Base-by-base conservation (phyloP, 2,797 vertebrate species). In the Crax fasciolata region DNA sequence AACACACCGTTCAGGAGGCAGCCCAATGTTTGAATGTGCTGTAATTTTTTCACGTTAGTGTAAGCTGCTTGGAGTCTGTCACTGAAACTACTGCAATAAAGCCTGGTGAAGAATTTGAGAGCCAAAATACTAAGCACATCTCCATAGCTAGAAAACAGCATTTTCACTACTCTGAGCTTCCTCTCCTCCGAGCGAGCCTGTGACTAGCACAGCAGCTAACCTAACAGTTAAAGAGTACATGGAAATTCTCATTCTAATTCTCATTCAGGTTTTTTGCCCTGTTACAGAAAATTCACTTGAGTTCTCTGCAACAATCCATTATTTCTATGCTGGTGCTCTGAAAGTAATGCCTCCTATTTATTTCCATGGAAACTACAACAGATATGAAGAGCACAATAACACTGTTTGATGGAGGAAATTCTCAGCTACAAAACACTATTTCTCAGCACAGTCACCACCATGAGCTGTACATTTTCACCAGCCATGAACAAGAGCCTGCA, bases 231-330 rank as follows among this genome's bases (percentile, higher is more conserved):
- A 62, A 12, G 10, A 55, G 2, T 13, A 23, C 15, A 3, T 51
- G 54, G 17, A 67, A 57, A 72, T 75, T 87, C 38, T 82, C 25
- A 13, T 94, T 91, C 77, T 93, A 61, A 61, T 75, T 51, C 58
- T 28, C 66, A 74, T 35, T 35, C 35, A 94, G 32, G 91, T 95
- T 87, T 92, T 46, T 70, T 88, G 39, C 74, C 86, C 71, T 59
- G 15, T 44, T 87, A 81, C 74, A 73, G 74, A 94, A 97, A 95
- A 94, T 89, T 75, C 61, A 62, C 32, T 48, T 55, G 46, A 41
- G 43, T 82, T 81, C 76, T 95, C 91, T 85, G n/a, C 52, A 85
- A 76, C 90, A 62, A 70, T 39, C 55, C 70, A 70, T 35, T 13
- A 35, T 67, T 54, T 35, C 6, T 35, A 35, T 35, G 35, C 35